Percentiles rank a stretch among this genome's conserved stretches.
These are phyloP conservation scores for Pseudanteris insignis DNA, from an alignment of 2,888 invertebrate species.

Conservation along the genomic window DNA sequence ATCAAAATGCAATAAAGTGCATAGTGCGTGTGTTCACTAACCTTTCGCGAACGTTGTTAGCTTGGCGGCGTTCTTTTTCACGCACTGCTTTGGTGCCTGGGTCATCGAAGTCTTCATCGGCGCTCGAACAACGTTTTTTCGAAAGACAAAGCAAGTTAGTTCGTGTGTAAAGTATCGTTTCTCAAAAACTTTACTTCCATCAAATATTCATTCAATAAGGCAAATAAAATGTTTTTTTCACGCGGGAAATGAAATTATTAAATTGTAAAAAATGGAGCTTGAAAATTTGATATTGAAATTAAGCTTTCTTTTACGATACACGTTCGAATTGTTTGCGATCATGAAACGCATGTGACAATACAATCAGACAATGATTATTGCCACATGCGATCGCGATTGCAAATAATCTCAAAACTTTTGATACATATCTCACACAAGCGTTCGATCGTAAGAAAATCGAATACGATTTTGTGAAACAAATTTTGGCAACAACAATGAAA, in stretches of 20 bases:
- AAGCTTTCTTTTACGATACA: constrained; percentile 13
- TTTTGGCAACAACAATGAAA: constrained; percentile 29
- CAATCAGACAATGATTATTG: constrained; percentile 29
- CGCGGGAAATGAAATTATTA: not conserved
- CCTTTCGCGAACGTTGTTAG: constrained; percentile 98
- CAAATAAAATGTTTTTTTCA: not conserved
- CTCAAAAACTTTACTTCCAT: constrained; percentile 8
- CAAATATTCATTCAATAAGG: constrained; percentile 12
- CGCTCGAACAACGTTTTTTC: constrained; percentile 78
- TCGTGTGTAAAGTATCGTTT: constrained; percentile 29
- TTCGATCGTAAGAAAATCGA: constrained; percentile 24
- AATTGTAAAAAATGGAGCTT: not conserved
- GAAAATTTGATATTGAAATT: constrained; percentile 7
- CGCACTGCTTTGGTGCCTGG: constrained; percentile 91
- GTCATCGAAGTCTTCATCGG: constrained; percentile 83
- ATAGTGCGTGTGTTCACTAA: constrained; percentile 71
- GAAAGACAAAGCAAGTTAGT: constrained; percentile 64
- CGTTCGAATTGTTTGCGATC: constrained; percentile 23
- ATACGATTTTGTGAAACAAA: constrained; percentile 33
- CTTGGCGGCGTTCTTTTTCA: constrained; percentile 93
- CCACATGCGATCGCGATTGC: too few species aligned
- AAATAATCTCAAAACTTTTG: constrained; percentile 14
- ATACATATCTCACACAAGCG: constrained; percentile 15
- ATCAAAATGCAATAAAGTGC: constrained; percentile 57
- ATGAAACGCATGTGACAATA: constrained; percentile 27